Percentiles rank a stretch among this genome's conserved stretches.
Conservation (phyloP, 2,113 vertebrate species). For the Chaetorhynchus papuensis region DNA sequence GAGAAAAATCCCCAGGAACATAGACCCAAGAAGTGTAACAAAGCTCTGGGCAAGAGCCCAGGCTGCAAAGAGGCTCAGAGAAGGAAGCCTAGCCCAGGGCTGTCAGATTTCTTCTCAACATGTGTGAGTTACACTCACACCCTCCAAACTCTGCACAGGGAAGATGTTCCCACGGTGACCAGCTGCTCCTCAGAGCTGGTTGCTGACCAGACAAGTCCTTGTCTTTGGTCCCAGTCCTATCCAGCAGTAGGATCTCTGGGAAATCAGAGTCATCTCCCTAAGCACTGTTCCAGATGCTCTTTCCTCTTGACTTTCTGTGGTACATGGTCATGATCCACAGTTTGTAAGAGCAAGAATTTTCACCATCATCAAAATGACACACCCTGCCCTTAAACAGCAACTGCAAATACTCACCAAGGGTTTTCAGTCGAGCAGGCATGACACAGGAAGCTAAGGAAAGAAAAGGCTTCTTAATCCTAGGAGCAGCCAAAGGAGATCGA, state of each 20-base stretch:
- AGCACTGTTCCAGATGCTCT: not conserved
- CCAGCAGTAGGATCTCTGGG: not conserved
- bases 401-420: slow-evolving; percentile 77
- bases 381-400: not conserved
- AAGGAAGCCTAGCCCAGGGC: not conserved
- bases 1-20: not conserved
- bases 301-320: not conserved
- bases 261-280: not conserved
- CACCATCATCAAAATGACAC: not conserved
- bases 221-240: not conserved
- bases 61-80: not conserved
- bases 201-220: not conserved
- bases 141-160: not conserved
- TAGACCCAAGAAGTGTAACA: not conserved
- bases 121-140: not conserved
- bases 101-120: not conserved
- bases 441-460: slow-evolving; percentile 85
- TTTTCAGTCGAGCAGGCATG: slow-evolving; percentile 83
- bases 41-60: not conserved
- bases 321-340: not conserved
- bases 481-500: slow-evolving; percentile 89
- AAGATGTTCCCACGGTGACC: not conserved
- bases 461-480: slow-evolving; percentile 80
- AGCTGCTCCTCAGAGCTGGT: not conserved
- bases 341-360: not conserved